Percentiles rank a stretch among this genome's conserved stretches.
phyloP scores from a whole-genome alignment of 1,140 invertebrate species.

The Magallana ariakensis region DNA sequence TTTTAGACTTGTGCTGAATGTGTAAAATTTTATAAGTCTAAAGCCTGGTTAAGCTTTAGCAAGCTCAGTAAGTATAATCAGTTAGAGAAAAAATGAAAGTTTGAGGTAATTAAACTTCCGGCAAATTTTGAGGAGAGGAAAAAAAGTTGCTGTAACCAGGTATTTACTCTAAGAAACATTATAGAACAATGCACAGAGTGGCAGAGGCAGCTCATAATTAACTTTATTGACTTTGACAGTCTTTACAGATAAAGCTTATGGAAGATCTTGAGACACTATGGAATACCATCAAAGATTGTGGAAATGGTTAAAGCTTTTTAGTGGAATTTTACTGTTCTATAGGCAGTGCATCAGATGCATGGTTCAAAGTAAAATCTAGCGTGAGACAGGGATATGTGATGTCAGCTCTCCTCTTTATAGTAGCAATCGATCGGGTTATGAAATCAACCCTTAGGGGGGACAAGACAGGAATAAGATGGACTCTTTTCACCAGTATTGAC shows the following conservation, averaged over 20 bases:
- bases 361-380: constrained; percentile 42
- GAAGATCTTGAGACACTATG: constrained; percentile 54
- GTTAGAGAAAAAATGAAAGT: too few relatives aligned
- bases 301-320: constrained; percentile 58
- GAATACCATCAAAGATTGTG: constrained; percentile 56
- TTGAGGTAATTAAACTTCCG: too few relatives aligned
- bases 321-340: constrained; percentile 53
- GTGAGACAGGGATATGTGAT: constrained; percentile 45
- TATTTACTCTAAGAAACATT: neutral
- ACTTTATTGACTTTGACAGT: constrained; percentile 62
- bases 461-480: neutral
- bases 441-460: neutral
- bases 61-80: too few relatives aligned
- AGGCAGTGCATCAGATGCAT: neutral
- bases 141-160: neutral
- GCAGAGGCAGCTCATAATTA: constrained; percentile 36
- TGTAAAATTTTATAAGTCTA: too few relatives aligned
- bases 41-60: too few relatives aligned
- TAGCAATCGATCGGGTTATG: neutral
- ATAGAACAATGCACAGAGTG: neutral
- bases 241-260: constrained; percentile 58
- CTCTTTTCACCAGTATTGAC: neutral
- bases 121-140: neutral
- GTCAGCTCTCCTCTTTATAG: neutral
- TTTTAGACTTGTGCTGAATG: too few relatives aligned